Evolutionary conservation across 2,113 vertebrate genomes (phyloP).

Genomic region (Malaclemys terrapin): DNA sequence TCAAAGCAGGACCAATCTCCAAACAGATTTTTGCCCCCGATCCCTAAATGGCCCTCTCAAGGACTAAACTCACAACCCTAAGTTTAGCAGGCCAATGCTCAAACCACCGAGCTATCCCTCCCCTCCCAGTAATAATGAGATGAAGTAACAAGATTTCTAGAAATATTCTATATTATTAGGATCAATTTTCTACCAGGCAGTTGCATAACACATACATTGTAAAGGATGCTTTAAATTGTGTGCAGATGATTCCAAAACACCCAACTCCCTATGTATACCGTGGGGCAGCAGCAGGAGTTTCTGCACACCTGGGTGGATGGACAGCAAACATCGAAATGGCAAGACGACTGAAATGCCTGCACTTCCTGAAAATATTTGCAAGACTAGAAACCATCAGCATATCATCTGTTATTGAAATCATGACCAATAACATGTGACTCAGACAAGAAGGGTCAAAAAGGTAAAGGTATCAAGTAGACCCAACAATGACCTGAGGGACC

Average conservation of each 20-base stretch:
- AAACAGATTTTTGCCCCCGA: too few relatives aligned
- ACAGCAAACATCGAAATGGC: constrained; percentile 12
- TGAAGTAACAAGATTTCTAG: not conserved
- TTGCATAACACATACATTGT: not conserved
- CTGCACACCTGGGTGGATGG: not conserved
- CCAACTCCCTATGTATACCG: not conserved
- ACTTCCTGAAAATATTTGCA: constrained; percentile 38
- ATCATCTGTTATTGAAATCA: not conserved
- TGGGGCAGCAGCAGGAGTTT: not conserved
- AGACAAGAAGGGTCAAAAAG: not conserved
- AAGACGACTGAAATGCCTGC: constrained; percentile 10
- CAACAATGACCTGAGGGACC: not conserved
- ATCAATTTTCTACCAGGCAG: not conserved
- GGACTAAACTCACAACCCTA: too few relatives aligned
- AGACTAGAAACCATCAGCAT: constrained; percentile 24
- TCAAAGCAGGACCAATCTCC: too few relatives aligned
- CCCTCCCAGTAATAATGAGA: not conserved
- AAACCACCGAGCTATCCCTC: too few relatives aligned
- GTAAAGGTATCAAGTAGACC: not conserved
- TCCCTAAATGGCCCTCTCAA: too few relatives aligned
- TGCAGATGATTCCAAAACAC: not conserved
- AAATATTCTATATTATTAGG: not conserved
- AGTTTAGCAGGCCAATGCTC: too few relatives aligned
- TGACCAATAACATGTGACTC: constrained; percentile 9
- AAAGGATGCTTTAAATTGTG: not conserved